phyloP scores from a whole-genome alignment of 2,888 invertebrate genomes.

The Lottia scabra region DNA sequence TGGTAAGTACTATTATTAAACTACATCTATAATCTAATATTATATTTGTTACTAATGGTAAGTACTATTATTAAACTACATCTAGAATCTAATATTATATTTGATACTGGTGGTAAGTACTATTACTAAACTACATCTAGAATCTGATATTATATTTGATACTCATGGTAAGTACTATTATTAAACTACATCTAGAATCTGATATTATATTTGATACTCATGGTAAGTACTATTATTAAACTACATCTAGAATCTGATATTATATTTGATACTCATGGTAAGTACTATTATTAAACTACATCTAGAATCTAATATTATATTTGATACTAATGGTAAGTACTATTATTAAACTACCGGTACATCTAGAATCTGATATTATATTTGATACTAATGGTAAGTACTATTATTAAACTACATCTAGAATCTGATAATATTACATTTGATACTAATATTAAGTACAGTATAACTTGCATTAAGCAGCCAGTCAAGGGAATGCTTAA shows the following conservation, averaged over 20 bases:
- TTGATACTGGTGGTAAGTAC: not conserved
- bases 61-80: constrained; percentile 33
- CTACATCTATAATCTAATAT: not conserved
- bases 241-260: not conserved
- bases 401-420: not conserved
- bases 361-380: constrained; percentile 11
- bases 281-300: not conserved
- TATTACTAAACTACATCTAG: too few species aligned
- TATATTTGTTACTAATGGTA: not conserved
- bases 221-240: not conserved
- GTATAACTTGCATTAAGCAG: too few species aligned
- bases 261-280: not conserved
- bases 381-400: not conserved
- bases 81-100: constrained; percentile 3
- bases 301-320: not conserved
- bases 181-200: not conserved
- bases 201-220: not conserved
- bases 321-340: constrained; percentile 11
- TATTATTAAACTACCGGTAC: constrained; percentile 35
- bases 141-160: too few species aligned
- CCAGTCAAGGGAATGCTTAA: too few species aligned
- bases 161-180: constrained; percentile 12
- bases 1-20: not conserved
- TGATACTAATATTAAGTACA: not conserved
- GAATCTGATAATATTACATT: not conserved